These are phyloP conservation scores for Hirundo rustica DNA, from an alignment of 2,797 vertebrate species.

Conservation along the genomic window DNA sequence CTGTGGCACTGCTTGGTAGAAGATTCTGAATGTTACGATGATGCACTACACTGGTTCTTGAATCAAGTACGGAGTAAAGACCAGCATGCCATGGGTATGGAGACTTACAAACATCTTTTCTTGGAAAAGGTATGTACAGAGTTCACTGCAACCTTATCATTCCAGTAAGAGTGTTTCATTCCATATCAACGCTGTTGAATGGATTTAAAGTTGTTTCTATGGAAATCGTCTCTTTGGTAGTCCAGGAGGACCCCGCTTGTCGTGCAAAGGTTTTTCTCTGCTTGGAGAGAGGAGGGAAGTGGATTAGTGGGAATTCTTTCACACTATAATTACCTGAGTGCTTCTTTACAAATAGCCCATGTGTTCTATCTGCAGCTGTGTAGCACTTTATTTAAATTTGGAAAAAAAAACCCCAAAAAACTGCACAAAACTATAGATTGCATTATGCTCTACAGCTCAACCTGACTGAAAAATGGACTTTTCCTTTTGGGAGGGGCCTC, in stretches of 20 bases:
- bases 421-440: not conserved
- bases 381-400: not conserved
- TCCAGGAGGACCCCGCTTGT: not conserved
- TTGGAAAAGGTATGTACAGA: constrained; percentile 89
- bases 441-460: not conserved
- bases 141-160: not conserved
- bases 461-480: not conserved
- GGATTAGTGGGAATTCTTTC: not conserved
- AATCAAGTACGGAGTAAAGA: constrained; percentile 99
- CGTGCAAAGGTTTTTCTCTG: not conserved
- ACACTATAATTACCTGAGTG: not conserved
- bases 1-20: constrained; percentile 98
- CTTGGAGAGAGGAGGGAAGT: not conserved
- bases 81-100: constrained; percentile 99
- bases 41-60: constrained; percentile 98
- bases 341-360: not conserved
- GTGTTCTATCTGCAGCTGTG: not conserved
- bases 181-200: not conserved
- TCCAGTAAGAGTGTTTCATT: not conserved
- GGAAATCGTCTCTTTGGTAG: not conserved
- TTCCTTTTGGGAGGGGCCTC: not conserved
- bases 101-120: constrained; percentile 99
- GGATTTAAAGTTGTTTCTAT: not conserved
- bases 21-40: constrained; percentile 94
- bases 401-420: not conserved